Base-by-base conservation (phyloP, 1,140 invertebrate species). In the Papilio machaon region DNA sequence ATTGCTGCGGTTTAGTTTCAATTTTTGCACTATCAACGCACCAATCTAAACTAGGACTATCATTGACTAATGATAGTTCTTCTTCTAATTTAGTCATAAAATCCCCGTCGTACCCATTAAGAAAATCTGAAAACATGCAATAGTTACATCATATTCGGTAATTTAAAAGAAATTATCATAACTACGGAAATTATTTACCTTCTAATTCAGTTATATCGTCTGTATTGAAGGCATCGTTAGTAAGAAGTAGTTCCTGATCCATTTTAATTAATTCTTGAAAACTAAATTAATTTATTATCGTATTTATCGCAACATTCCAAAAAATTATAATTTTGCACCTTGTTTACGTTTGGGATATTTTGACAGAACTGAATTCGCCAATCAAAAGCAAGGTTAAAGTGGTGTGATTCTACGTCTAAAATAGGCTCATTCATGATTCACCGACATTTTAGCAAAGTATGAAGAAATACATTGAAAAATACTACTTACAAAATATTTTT, bases 21-120 rank as follows among this genome's bases (percentile, higher is more conserved):
- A 82, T 64, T 83, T 91, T 89, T 8, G 82, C n/a, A 38, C 81
- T 89, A 79, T 94, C 90, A 77, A 92, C 83, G 79, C 85, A 90
- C 23, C 92, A 83, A 35, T 79, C 77, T 46, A 93, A 73, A 13
- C 84, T 85, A 19, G 87, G 80, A 47, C 92, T 90, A 76, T 88
- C 88, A 67, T 94, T 91, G 15, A 89, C 87, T 38, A 87, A 82
- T 13, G 91, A 82, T 9, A 94, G 74, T 74, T 94, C 93, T 79
- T 94, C 90, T 86, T 94, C 93, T 23, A 94, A 81, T 83, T 92
- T 94, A 80, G 88, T 88, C 91, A 94, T 93, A 85, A 94, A 94
- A 87, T 92, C 93, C 80, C 89, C 91, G 85, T 94, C 93, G 81
- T 92, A 94, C 73, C 88, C 88, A 81, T 88, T 94, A 9, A 94